Conservation (phyloP, 1,140 invertebrate species). For the Conopomorpha cramerella region DNA sequence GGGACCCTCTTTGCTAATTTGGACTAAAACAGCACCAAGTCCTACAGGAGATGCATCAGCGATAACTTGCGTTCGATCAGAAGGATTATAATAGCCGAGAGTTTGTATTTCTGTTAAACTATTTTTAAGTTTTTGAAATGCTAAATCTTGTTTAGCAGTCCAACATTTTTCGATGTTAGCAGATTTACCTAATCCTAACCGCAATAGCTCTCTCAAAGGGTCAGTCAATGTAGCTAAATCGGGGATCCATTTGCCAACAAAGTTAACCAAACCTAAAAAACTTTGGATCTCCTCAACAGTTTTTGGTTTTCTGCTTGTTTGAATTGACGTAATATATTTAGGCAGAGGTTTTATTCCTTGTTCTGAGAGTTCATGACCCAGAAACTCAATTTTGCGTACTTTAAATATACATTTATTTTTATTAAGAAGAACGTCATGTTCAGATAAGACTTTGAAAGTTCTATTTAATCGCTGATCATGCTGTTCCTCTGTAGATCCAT, state of each 20-base stretch:
- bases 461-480: not conserved
- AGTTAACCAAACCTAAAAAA: too few species aligned
- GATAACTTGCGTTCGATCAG: constrained; percentile 21
- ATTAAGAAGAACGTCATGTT: not conserved
- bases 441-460: not conserved
- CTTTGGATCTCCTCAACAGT: too few species aligned
- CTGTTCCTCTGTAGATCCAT: not conserved
- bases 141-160: not conserved
- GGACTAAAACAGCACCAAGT: constrained; percentile 21
- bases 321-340: not conserved
- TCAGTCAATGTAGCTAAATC: not conserved
- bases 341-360: not conserved
- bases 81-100: constrained; percentile 12
- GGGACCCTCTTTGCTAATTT: constrained; percentile 3
- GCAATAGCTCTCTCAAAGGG: not conserved
- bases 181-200: not conserved
- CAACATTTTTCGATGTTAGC: not conserved
- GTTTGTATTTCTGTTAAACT: constrained; percentile 1
- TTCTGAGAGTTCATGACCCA: not conserved
- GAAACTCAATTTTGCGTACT: not conserved
- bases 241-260: too few species aligned
- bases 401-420: not conserved
- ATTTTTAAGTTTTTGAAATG: not conserved
- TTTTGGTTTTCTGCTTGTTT: not conserved
- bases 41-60: constrained; percentile 45